A percentile compares a stretch with the other conserved stretches of the same genome.
Conservation (phyloP, 2,888 invertebrate genomes). For the Anoplius nigerrimus region DNA sequence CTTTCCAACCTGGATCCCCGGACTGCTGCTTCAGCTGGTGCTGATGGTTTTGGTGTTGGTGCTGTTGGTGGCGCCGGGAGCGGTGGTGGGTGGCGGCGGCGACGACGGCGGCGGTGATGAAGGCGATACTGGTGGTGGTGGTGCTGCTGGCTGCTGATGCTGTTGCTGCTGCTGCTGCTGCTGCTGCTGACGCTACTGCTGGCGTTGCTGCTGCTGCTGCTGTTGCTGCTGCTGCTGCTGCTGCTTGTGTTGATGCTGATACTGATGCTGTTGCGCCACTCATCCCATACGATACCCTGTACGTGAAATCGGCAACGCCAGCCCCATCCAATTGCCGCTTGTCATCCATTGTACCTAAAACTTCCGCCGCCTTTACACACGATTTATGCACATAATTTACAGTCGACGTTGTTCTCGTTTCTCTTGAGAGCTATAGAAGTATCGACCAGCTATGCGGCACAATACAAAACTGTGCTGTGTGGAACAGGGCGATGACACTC, state of each 20-base stretch:
- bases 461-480: no score
- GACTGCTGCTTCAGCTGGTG: no score
- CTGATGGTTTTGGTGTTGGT: no score
- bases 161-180: no score
- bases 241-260: slow-evolving; percentile 11
- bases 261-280: background rate
- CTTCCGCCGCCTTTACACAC: slow-evolving; percentile 21
- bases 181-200: background rate
- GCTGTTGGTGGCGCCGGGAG: no score
- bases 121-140: no score
- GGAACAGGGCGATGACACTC: no score
- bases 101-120: no score
- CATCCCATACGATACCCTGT: slow-evolving; percentile 37
- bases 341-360: slow-evolving; percentile 43
- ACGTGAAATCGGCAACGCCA: slow-evolving; percentile 53
- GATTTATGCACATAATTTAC: slow-evolving; percentile 34
- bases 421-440: background rate
- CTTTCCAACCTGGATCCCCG: background rate
- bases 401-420: slow-evolving; percentile 18
- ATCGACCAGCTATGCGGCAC: no score
- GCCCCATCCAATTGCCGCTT: slow-evolving; percentile 57
- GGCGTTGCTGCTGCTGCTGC: slow-evolving; percentile 10
- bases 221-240: background rate
- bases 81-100: no score
- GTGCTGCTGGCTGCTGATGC: no score